A percentile compares a stretch with the other conserved stretches of the same genome.
Conservation (phyloP, 2,113 vertebrate species). For the Esox niger region DNA sequence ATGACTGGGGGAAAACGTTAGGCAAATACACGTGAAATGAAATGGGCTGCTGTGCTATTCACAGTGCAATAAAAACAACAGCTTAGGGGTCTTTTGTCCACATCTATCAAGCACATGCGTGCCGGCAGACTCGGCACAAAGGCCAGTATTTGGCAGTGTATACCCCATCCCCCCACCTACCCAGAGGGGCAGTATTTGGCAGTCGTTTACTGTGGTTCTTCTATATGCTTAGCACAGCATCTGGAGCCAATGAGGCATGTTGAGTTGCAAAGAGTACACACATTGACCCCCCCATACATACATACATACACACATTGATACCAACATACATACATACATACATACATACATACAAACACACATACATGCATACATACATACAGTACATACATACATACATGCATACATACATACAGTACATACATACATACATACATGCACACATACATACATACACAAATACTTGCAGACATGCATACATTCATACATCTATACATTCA, state of each 20-base stretch:
- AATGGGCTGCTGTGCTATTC: conserved; percentile 55
- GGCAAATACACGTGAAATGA: conserved; percentile 43
- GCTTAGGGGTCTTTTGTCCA: conserved; percentile 58
- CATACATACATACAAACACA: not conserved
- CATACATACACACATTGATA: not conserved
- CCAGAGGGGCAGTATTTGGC: conserved; percentile 58
- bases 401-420: too few relatives aligned
- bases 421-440: not conserved
- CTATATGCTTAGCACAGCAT: conserved; percentile 71
- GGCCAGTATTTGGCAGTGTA: conserved; percentile 52
- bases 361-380: not conserved
- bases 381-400: conserved; percentile 2
- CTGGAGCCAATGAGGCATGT: conserved; percentile 67
- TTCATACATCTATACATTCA: not conserved
- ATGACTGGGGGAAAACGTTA: conserved; percentile 36
- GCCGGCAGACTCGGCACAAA: conserved; percentile 41
- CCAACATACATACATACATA: conserved; percentile 2
- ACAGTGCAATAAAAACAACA: conserved; percentile 62
- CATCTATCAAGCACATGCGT: conserved; percentile 56
- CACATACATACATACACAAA: too few relatives aligned
- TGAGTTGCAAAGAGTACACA: conserved; percentile 44
- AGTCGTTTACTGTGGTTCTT: conserved; percentile 54
- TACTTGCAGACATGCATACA: too few relatives aligned
- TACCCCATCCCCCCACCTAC: conserved; percentile 30
- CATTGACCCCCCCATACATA: conserved; percentile 36